Base-by-base conservation (phyloP, 1,140 invertebrate species). In the Formica exsecta region DNA sequence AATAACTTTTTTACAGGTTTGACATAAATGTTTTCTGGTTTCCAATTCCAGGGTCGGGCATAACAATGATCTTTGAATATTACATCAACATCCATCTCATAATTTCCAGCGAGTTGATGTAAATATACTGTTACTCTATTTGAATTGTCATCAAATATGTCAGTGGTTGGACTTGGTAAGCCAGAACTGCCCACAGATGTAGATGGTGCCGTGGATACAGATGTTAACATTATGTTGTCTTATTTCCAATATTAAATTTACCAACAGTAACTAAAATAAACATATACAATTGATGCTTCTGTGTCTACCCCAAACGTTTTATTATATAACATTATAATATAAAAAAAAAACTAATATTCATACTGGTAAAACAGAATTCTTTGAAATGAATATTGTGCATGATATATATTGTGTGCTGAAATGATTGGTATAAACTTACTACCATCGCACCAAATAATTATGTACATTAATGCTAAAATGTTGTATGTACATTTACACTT, bases 31-130 rank as follows among this genome's bases (percentile, higher is more conserved):
- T 96, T 96, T 92, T 97, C 97, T 54, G 97, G 96, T 87, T 96
- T 96, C 95, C 96, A 96, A 93, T 97, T 97, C 96, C 96, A 97
- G 48, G 97, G 96, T 90, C 97, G 95, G 2, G 97, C 95, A 92
- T 97, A 97, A 92, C 96, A 96, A 92, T 97, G 97, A 90, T 97
- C 97, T 84, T 96, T 94, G 32, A 94, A 64, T 70, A 95, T 92
- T 0, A 92, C 54, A 84, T 95, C 92, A 3, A 90, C 64, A 61
- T 96, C 95, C 19, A 85, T 86, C 54, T 95, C 94, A 71, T 92
- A 89, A 83, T 74, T 93, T 1, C 94, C 94, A 87, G 95, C 93
- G 32, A 95, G 68, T 38, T 92, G 88, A 75, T 94, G 93, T 16
- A 95, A 89, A 85, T 95, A 95, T 19, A 81, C 83, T 5, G 92